Conservation (phyloP, 2,113 vertebrate genomes). For the Penelope pileata region DNA sequence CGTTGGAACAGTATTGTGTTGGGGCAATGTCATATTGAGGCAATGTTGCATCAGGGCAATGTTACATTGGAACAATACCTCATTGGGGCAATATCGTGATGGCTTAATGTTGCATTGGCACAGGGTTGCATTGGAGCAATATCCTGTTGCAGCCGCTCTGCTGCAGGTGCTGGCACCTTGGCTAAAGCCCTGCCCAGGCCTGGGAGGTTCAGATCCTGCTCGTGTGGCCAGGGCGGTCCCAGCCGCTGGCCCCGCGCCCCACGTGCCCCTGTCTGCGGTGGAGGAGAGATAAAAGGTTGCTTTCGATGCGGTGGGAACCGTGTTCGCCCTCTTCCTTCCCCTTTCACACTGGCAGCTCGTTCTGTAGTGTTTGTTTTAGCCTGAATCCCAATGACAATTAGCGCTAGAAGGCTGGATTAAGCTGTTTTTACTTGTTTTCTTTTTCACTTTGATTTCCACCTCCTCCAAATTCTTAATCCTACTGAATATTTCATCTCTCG, state of each 20-base stretch:
- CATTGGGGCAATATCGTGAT: too few species aligned
- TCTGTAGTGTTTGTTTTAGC: constrained; percentile 30
- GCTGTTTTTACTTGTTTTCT: constrained; percentile 50
- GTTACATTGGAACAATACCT: too few species aligned
- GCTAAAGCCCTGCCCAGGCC: accelerated
- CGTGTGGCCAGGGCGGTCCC: background rate
- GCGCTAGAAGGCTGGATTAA: constrained; percentile 15
- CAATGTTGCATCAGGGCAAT: too few species aligned
- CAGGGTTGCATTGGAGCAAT: too few species aligned
- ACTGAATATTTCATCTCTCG: constrained; percentile 52
- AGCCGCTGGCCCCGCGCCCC: background rate
- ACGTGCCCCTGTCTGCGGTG: background rate
- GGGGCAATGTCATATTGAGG: too few species aligned
- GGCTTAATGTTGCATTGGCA: background rate
- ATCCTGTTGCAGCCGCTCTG: background rate
- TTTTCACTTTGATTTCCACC: constrained; percentile 53
- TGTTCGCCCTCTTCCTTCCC: constrained; percentile 7
- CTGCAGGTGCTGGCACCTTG: background rate
- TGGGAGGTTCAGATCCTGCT: accelerated
- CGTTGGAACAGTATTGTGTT: too few species aligned
- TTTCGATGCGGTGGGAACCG: background rate
- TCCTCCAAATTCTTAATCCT: constrained; percentile 61
- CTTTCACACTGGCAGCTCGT: background rate
- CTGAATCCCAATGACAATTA: constrained; percentile 15
- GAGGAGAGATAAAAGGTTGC: background rate